A percentile compares a stretch with the other conserved stretches of the same genome.
Conservation (phyloP, 2,797 vertebrate species). For the Megaceryle alcyon region DNA sequence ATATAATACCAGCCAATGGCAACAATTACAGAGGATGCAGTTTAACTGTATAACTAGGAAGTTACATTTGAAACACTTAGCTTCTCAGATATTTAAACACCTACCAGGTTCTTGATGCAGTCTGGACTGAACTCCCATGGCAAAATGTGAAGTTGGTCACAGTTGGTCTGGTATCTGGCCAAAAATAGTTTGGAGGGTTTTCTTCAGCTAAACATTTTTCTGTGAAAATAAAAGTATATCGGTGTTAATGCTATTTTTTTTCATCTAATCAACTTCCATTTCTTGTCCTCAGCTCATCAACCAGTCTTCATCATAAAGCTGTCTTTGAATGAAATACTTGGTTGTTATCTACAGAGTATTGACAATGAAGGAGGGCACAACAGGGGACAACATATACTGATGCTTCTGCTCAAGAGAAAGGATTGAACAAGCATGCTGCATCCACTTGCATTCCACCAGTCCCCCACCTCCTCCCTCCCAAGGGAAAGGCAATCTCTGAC, state of each 20-base stretch:
- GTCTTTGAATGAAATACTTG: background rate
- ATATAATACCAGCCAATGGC: background rate
- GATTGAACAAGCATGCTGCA: fast-evolving
- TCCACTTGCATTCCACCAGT: background rate
- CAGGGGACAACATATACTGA: background rate
- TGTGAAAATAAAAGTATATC: slow-evolving; percentile 57
- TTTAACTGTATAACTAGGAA: background rate
- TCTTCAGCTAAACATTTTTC: slow-evolving; percentile 83
- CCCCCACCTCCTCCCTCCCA: background rate
- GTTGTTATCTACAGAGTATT: background rate
- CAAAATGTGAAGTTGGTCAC: slow-evolving; percentile 79
- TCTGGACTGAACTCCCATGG: slow-evolving; percentile 83
- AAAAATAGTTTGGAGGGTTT: slow-evolving; percentile 80
- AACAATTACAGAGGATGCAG: background rate
- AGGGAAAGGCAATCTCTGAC: background rate
- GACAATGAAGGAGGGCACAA: background rate
- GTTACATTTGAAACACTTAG: background rate
- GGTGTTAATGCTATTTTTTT: background rate
- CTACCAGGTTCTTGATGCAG: slow-evolving; percentile 88
- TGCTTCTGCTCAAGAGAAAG: background rate
- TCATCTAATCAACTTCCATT: background rate
- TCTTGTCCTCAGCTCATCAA: background rate
- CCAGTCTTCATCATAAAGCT: background rate
- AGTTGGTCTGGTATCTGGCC: slow-evolving; percentile 83
- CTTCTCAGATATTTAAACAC: background rate